Percentiles rank a stretch among this genome's conserved stretches.
These are phyloP conservation scores for Ennomos erosarius DNA, from an alignment of 2,888 invertebrate species.

Conservation along the genomic window DNA sequence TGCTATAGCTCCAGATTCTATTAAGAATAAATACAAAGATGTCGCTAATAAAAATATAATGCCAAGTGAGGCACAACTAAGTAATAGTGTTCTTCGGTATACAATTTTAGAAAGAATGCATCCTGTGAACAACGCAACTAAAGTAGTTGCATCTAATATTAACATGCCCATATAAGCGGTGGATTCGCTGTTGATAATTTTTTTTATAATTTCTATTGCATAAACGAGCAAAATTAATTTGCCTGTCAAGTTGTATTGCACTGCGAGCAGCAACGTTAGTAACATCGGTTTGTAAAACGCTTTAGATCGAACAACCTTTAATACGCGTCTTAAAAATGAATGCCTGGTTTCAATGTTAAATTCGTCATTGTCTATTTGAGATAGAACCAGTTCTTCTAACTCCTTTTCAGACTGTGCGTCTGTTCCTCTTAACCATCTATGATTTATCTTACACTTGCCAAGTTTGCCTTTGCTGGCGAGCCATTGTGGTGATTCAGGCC, in stretches of 20 bases:
- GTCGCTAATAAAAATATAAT: conserved; percentile 43
- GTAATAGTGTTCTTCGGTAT: conserved; percentile 47
- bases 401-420: conserved; percentile 50
- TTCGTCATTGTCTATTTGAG: conserved; percentile 37
- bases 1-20: conserved; percentile 35
- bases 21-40: conserved; percentile 48
- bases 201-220: conserved; percentile 56
- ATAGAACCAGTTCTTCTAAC: conserved; percentile 46
- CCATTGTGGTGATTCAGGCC: conserved; percentile 59
- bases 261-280: conserved; percentile 32
- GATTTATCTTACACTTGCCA: conserved; percentile 49
- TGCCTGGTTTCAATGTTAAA: no score
- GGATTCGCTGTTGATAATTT: conserved; percentile 49
- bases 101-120: conserved; percentile 42
- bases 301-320: conserved; percentile 3
- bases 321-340: no score
- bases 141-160: conserved; percentile 57
- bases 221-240: conserved; percentile 51
- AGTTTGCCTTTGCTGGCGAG: conserved; percentile 53
- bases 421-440: conserved; percentile 53
- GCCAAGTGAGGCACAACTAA: conserved; percentile 42
- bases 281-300: conserved; percentile 54
- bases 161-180: conserved; percentile 56
- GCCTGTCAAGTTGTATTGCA: conserved; percentile 39
- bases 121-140: conserved; percentile 52